These are phyloP conservation scores for Spatula versicolor DNA, from an alignment of 2,797 vertebrate species.

Conservation along the genomic window DNA sequence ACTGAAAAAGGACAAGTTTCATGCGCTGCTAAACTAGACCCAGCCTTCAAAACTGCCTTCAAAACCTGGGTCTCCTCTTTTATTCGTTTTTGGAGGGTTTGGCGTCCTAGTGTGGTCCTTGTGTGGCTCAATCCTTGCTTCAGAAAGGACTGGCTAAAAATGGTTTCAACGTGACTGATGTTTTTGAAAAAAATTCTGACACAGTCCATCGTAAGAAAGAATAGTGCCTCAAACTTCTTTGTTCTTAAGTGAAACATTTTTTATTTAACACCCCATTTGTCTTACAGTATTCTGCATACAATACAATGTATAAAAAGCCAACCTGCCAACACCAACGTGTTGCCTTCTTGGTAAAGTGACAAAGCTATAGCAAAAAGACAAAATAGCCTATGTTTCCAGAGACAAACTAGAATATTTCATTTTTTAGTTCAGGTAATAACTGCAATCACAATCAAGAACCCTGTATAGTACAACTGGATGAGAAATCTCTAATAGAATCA, in stretches of 20 bases:
- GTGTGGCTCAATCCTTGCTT: neutral
- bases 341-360: slow-evolving; percentile 45
- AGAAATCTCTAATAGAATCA: neutral
- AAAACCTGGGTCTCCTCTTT: neutral
- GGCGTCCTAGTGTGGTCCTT: neutral
- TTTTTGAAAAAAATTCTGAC: neutral
- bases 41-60: neutral
- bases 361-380: slow-evolving; percentile 16
- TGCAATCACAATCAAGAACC: neutral
- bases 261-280: slow-evolving; percentile 33
- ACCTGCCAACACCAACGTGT: slow-evolving; percentile 16
- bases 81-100: rapidly evolving
- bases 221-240: neutral
- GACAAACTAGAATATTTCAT: neutral
- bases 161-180: neutral
- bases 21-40: neutral
- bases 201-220: neutral
- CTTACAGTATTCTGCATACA: slow-evolving; percentile 32
- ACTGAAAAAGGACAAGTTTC: neutral
- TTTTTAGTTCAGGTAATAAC: slow-evolving; percentile 4
- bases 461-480: neutral
- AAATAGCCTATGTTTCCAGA: neutral
- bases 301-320: slow-evolving; percentile 24
- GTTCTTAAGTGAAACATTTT: neutral
- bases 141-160: neutral